Evolutionary conservation across 2,888 invertebrate genomes (phyloP).

Genomic region (Hetaerina titia): DNA sequence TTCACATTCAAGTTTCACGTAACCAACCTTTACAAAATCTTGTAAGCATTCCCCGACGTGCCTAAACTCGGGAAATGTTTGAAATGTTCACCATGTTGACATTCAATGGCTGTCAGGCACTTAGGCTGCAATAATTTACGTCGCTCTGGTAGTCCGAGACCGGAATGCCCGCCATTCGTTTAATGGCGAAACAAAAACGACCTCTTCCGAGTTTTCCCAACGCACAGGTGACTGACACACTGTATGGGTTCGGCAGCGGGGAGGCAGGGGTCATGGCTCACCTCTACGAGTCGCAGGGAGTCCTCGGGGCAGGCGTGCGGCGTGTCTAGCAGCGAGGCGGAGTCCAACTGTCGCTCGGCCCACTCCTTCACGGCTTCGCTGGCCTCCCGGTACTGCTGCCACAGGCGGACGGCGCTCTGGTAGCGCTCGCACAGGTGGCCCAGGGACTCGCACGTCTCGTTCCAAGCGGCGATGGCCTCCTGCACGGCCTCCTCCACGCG

Average conservation of each 20-base stretch:
- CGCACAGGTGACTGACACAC: background rate
- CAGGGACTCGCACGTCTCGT: constrained; percentile 88
- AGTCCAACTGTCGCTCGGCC: constrained; percentile 87
- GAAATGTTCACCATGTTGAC: no score
- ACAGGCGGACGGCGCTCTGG: constrained; percentile 89
- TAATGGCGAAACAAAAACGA: background rate
- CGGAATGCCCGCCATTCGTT: background rate
- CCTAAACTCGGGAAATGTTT: no score
- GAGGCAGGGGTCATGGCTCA: constrained; percentile 76
- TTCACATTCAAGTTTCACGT: no score
- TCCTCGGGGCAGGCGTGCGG: constrained; percentile 81
- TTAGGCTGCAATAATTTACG: background rate
- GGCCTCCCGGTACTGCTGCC: constrained; percentile 89
- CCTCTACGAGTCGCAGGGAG: constrained; percentile 86
- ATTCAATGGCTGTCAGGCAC: no score
- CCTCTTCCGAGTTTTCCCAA: background rate
- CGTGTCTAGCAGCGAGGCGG: constrained; percentile 73
- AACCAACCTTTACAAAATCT: no score
- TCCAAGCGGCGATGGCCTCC: constrained; percentile 88
- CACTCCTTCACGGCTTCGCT: constrained; percentile 87
- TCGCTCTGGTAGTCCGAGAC: background rate
- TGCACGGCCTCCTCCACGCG: constrained; percentile 87
- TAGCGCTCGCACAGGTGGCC: constrained; percentile 88
- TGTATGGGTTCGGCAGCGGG: background rate
- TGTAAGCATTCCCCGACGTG: no score